Evolutionary conservation across 2,797 vertebrate genomes (phyloP), one percentile per base, ranked within the genome.

Genomic region (Neosilurus hyrtlii): DNA sequence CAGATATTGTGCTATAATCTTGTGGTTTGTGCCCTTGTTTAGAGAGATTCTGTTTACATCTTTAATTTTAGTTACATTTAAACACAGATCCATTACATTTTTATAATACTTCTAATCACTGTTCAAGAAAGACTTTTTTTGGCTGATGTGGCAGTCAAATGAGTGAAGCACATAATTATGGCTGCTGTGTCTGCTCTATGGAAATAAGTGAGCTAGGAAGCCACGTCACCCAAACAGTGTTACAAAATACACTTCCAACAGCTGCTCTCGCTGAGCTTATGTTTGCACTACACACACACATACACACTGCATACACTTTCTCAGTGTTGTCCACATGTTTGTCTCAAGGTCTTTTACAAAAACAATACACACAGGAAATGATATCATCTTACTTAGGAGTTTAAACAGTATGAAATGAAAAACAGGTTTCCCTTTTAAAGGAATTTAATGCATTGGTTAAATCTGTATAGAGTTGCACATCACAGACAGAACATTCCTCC

Each of bases 211-310:
- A 68, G 30, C 10, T 12, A 86, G 81, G 73, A 74, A 83, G 83
- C 84, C 84, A 86, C 81, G 65, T 86, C 85, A 86, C 14, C 80
- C 14, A 56, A 11, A 26, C 72, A 30, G 52, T 51, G 6, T 63
- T 77, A 75, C 83, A 82, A 82, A 84, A 80, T 75, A 81, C 76
- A 81, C 66, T 26, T 82, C 82, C 66, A 84, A 75, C 82, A 83
- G 83, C 79, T 35, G 70, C 62, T 70, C 30, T 79, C 35, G 56
- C 66, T 54, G 52, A 80, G 73, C 70, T 74, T 85, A 65, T 85
- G 56, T 62, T 57, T 78, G 62, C 61, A 78, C 78, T 75, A 20
- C 35, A 52, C 77, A 78, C 74, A 82, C 80, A 65, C 51, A 63
- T 49, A 74, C 9, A 63, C 51, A 71, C 77, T 49, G 76, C 61